A percentile compares a stretch with the other conserved stretches of the same genome.
Conservation (phyloP, 2,113 vertebrate species). For the Tragelaphus scriptus region DNA sequence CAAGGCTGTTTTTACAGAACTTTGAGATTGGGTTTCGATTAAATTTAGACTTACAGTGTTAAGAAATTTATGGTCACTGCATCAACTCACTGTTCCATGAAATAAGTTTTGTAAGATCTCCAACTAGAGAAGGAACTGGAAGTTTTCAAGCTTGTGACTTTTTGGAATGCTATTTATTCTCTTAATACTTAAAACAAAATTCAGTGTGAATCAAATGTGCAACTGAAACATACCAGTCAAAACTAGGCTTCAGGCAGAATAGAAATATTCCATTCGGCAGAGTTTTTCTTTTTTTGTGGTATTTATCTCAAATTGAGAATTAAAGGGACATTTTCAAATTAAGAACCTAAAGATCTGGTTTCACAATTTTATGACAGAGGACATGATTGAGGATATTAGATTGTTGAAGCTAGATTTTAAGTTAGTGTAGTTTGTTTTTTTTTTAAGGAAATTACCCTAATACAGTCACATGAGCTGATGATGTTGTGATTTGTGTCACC, state of each 20-base stretch:
- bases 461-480: constrained; percentile 20
- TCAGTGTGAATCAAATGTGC: constrained; percentile 59
- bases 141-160: constrained; percentile 57
- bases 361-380: constrained; percentile 45
- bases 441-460: constrained; percentile 21
- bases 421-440: background rate
- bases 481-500: constrained; percentile 50
- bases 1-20: constrained; percentile 39
- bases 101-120: constrained; percentile 47
- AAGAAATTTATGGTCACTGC: constrained; percentile 49
- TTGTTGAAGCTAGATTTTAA: constrained; percentile 51
- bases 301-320: constrained; percentile 53
- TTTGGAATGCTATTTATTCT: constrained; percentile 64
- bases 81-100: constrained; percentile 42
- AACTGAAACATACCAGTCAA: constrained; percentile 57
- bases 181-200: constrained; percentile 59
- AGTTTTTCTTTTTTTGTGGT: constrained; percentile 13
- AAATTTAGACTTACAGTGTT: constrained; percentile 51
- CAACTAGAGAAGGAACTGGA: constrained; percentile 40
- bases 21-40: constrained; percentile 42
- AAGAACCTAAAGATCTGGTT: constrained; percentile 57
- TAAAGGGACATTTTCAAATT: constrained; percentile 57
- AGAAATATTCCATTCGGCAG: constrained; percentile 34
- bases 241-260: constrained; percentile 41
- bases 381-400: constrained; percentile 20